Conservation (phyloP, 2,888 invertebrate genomes). For the Dichetophora obliterata region DNA sequence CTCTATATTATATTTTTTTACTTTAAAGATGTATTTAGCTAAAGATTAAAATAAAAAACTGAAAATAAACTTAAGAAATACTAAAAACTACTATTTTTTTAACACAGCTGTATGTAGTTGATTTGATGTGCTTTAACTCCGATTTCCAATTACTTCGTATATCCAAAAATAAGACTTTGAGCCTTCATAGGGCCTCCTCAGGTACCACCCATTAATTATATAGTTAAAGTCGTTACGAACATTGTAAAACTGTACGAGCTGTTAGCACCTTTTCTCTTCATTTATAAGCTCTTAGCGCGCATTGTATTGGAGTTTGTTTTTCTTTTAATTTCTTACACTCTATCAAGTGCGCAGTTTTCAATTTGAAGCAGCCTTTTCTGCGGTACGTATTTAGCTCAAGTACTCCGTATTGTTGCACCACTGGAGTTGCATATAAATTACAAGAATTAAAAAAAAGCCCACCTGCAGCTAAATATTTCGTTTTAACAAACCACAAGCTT, state of each 20-base stretch:
- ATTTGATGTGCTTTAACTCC: too few relatives aligned
- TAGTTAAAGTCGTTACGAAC: not conserved
- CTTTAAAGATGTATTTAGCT: too few relatives aligned
- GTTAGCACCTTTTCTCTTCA: not conserved
- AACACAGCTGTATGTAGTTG: too few relatives aligned
- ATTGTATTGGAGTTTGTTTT: not conserved
- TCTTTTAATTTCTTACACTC: not conserved
- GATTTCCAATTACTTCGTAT: too few relatives aligned
- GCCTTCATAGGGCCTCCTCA: too few relatives aligned
- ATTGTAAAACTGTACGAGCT: not conserved
- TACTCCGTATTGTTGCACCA: not conserved
- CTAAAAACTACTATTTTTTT: too few relatives aligned
- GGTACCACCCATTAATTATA: too few relatives aligned
- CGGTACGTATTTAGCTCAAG: conserved; percentile 21
- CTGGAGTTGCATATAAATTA: conserved; percentile 20
- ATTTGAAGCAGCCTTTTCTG: not conserved
- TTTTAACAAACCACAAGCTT: not conserved
- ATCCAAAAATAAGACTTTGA: too few relatives aligned
- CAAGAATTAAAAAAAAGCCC: not conserved
- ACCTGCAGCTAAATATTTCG: not conserved
- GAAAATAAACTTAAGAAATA: too few relatives aligned
- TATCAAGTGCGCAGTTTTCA: conserved; percentile 10
- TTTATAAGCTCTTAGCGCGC: not conserved
- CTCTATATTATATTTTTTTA: too few relatives aligned
- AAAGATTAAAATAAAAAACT: too few relatives aligned